Evolutionary conservation across 2,797 vertebrate genomes (phyloP).

Genomic region (Smutsia gigantea): DNA sequence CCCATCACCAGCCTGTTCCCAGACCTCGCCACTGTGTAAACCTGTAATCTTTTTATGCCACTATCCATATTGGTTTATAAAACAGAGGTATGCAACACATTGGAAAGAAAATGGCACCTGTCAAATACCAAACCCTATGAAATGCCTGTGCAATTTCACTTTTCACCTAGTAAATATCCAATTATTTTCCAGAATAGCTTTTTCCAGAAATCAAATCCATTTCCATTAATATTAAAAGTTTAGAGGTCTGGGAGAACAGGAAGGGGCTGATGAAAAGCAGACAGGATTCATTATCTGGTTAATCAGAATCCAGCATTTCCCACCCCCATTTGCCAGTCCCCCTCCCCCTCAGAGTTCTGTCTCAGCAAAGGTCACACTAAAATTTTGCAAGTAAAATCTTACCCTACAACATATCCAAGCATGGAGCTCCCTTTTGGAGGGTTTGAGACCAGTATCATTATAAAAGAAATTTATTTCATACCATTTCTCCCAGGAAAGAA

Average conservation of each 20-base stretch:
- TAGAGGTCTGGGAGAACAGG: constrained; percentile 87
- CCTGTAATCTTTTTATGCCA: constrained; percentile 81
- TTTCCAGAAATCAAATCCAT: constrained; percentile 88
- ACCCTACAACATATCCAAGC: constrained; percentile 78
- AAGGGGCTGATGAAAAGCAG: constrained; percentile 89
- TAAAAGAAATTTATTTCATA: constrained; percentile 79
- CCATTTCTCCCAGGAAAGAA: constrained; percentile 54
- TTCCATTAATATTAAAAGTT: constrained; percentile 89
- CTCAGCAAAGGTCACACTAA: constrained; percentile 83
- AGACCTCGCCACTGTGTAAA: constrained; percentile 70
- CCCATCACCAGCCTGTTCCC: constrained; percentile 24
- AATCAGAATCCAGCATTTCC: constrained; percentile 86
- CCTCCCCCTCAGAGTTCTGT: constrained; percentile 33
- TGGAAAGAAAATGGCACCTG: constrained; percentile 89
- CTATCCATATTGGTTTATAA: constrained; percentile 85
- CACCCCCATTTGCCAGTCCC: constrained; percentile 58
- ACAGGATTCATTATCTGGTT: constrained; percentile 88
- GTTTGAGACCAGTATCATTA: constrained; percentile 45
- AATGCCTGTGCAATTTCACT: constrained; percentile 88
- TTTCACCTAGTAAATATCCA: constrained; percentile 90
- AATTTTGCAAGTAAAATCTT: constrained; percentile 85
- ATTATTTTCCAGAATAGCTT: constrained; percentile 85
- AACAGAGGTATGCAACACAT: constrained; percentile 86
- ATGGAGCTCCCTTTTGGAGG: constrained; percentile 67
- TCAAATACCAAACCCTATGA: constrained; percentile 86